Conservation (phyloP, 2,113 vertebrate species). For the Platysternon megacephalum region DNA sequence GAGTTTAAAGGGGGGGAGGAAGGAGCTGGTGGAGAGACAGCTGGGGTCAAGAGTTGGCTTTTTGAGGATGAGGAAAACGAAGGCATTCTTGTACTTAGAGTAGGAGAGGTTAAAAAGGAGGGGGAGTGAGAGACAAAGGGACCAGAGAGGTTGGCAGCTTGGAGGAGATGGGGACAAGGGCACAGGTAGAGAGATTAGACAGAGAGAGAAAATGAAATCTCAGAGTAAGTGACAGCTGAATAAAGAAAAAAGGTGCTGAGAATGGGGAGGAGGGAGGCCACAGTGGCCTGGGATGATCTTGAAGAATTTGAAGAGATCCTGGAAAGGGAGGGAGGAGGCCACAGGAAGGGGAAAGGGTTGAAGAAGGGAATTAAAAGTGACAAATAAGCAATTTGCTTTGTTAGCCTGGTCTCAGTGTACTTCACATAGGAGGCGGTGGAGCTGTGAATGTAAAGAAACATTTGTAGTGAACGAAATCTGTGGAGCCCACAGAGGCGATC, state of each 20-base stretch:
- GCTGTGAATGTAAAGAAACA: not conserved
- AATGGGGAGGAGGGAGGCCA: not conserved
- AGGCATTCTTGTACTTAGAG: not conserved
- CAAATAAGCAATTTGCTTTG: not conserved
- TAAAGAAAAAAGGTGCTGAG: not conserved
- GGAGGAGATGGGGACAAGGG: not conserved
- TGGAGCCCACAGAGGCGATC: not conserved
- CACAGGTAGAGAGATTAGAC: not conserved
- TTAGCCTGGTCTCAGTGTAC: not conserved
- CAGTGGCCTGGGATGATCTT: not conserved
- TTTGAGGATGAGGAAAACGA: not conserved
- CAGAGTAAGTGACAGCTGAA: not conserved
- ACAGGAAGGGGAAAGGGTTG: not conserved
- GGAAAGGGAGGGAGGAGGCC: not conserved
- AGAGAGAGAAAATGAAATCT: not conserved
- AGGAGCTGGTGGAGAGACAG: not conserved
- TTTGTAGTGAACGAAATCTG: not conserved
- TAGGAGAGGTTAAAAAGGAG: not conserved
- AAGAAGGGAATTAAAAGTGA: not conserved
- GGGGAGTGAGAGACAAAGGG: not conserved
- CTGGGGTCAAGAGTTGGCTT: not conserved
- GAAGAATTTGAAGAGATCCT: not conserved
- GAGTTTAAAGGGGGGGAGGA: not conserved
- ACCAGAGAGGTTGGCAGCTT: fast-evolving
- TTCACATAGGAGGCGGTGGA: not conserved